Conservation (phyloP, 2,113 vertebrate genomes). For the Sakesphorus luctuosus region DNA sequence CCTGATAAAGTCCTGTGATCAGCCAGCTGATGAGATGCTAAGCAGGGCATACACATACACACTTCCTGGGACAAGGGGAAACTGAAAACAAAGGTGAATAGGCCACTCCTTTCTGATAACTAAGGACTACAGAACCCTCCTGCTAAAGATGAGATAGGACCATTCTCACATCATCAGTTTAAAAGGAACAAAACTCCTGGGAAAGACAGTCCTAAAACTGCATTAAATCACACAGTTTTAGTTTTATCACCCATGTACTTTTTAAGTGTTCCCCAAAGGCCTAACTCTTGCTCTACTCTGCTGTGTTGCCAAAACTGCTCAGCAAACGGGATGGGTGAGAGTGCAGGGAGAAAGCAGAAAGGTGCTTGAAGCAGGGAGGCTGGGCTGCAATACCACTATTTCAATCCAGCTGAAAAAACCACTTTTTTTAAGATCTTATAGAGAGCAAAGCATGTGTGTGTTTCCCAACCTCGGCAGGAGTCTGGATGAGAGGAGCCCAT, state of each 20-base stretch:
- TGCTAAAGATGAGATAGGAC: background rate
- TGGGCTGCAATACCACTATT: background rate
- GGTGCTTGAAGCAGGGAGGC: background rate
- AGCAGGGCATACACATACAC: background rate
- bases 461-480: background rate
- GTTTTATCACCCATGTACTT: background rate
- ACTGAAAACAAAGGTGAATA: background rate
- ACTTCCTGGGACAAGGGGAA: background rate
- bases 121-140: background rate
- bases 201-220: background rate
- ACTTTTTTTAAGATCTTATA: background rate
- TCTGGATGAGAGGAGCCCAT: conserved; percentile 3
- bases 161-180: background rate
- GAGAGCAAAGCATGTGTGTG: background rate
- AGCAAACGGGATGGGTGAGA: background rate
- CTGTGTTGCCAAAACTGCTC: background rate
- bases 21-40: background rate
- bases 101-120: background rate
- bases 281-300: background rate
- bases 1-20: background rate
- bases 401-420: background rate
- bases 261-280: background rate
- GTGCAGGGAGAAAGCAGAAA: background rate
- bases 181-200: background rate
- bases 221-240: background rate